Percentiles rank a stretch among this genome's conserved stretches.
Evolutionary conservation across 2,888 invertebrate species (phyloP).

Genomic region (Hypselothyrea guttata): DNA sequence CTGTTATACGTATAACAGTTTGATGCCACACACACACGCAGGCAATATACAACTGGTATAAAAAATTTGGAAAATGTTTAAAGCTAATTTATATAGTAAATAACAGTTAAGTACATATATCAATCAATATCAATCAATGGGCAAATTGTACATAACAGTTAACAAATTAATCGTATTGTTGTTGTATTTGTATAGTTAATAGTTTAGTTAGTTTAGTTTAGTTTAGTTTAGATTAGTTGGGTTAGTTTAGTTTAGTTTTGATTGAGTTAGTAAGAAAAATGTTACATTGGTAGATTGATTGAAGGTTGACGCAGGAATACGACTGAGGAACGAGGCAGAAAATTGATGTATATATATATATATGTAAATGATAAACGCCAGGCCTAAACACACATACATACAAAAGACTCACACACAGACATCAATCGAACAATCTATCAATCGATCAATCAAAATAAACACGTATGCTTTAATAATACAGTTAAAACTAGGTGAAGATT

Average conservation of each 20-base stretch:
- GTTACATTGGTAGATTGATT: slow-evolving; percentile 32
- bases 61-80: slow-evolving; percentile 1
- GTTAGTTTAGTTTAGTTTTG: slow-evolving; percentile 15
- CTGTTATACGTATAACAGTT: slow-evolving; percentile 31
- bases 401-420: slow-evolving; percentile 17
- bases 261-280: slow-evolving; percentile 33
- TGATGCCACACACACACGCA: slow-evolving; percentile 17
- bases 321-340: slow-evolving; percentile 8
- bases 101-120: slow-evolving; percentile 17
- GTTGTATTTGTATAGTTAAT: slow-evolving; percentile 3
- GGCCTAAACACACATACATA: slow-evolving; percentile 39
- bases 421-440: slow-evolving; percentile 49
- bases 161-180: slow-evolving; percentile 25
- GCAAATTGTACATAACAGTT: slow-evolving; percentile 36
- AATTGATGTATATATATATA: slow-evolving; percentile 10
- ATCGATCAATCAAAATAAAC: slow-evolving; percentile 45
- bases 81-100: slow-evolving; percentile 18
- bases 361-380: slow-evolving; percentile 27
- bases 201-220: slow-evolving; percentile 23
- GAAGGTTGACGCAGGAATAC: slow-evolving; percentile 3
- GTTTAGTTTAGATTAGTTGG: slow-evolving; percentile 20
- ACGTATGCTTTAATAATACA: slow-evolving; percentile 24
- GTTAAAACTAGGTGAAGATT: slow-evolving; percentile 12
- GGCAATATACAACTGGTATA: slow-evolving; percentile 20
- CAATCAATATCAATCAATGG: slow-evolving; percentile 35